phyloP scores from a whole-genome alignment of 1,140 invertebrate species.

The Periplaneta americana region DNA sequence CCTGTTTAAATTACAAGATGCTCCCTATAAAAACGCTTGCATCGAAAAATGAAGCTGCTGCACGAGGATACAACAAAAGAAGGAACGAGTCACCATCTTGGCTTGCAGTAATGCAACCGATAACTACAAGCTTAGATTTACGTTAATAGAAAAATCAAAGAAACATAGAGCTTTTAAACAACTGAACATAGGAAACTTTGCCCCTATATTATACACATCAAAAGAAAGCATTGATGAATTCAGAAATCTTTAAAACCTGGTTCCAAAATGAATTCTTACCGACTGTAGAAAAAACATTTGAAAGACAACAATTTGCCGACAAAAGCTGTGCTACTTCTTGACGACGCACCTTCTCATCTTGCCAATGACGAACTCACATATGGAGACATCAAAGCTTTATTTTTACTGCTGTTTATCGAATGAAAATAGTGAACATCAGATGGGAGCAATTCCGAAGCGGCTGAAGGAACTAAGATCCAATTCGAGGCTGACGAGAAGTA shows the following conservation, averaged over 20 bases:
- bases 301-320: slow-evolving; percentile 26
- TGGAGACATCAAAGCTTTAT: slow-evolving; percentile 16
- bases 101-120: slow-evolving; percentile 4
- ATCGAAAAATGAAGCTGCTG: slow-evolving; percentile 17
- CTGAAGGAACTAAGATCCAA: no score
- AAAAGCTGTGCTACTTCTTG: slow-evolving; percentile 36
- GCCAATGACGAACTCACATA: not conserved
- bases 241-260: slow-evolving; percentile 13
- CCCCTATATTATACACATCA: not conserved
- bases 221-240: slow-evolving; percentile 16
- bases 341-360: slow-evolving; percentile 32
- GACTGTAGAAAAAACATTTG: slow-evolving; percentile 19
- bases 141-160: slow-evolving; percentile 10
- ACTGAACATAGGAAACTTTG: not conserved
- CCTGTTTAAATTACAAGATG: slow-evolving; percentile 12
- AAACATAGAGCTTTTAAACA: slow-evolving; percentile 14
- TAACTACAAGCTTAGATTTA: not conserved
- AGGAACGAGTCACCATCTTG: not conserved
- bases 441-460: no score
- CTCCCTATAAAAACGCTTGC: slow-evolving; percentile 3
- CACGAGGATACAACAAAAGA: slow-evolving; percentile 22
- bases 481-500: no score
- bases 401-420: no score
- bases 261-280: slow-evolving; percentile 17
- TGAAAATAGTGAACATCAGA: no score